phyloP scores from a whole-genome alignment of 2,888 invertebrate genomes.

The Cenopis cana region DNA sequence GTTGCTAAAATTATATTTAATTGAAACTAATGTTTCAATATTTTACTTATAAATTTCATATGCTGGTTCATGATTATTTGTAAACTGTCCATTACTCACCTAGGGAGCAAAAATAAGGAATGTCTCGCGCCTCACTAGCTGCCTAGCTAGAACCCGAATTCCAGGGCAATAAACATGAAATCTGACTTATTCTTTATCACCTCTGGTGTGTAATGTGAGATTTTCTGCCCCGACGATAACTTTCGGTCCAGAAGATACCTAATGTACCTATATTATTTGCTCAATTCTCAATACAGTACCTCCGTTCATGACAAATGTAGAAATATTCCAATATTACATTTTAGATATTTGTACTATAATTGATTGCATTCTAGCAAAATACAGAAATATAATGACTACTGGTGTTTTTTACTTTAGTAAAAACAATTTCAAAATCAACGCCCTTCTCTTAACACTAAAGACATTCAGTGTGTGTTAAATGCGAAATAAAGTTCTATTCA shows the following conservation, averaged over 20 bases:
- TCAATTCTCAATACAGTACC: conserved; percentile 37
- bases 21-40: background rate
- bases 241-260: background rate
- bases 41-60: background rate
- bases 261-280: conserved; percentile 27
- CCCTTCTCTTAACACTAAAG: too few species aligned
- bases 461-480: too few species aligned
- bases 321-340: conserved; percentile 17
- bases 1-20: conserved; percentile 4
- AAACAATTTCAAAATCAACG: too few species aligned
- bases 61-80: conserved; percentile 1
- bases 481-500: too few species aligned
- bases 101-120: background rate
- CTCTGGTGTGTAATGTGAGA: background rate
- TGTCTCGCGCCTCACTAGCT: too few species aligned
- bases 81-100: background rate
- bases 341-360: conserved; percentile 6
- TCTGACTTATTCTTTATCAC: background rate
- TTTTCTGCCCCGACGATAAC: background rate
- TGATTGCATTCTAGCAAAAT: background rate
- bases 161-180: background rate
- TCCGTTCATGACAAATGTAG: conserved; percentile 38
- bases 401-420: background rate
- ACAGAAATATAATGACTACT: background rate
- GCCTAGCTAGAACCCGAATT: too few species aligned